Evolutionary conservation across 2,113 vertebrate species (phyloP).

Genomic region (Chaetorhynchus papuensis): DNA sequence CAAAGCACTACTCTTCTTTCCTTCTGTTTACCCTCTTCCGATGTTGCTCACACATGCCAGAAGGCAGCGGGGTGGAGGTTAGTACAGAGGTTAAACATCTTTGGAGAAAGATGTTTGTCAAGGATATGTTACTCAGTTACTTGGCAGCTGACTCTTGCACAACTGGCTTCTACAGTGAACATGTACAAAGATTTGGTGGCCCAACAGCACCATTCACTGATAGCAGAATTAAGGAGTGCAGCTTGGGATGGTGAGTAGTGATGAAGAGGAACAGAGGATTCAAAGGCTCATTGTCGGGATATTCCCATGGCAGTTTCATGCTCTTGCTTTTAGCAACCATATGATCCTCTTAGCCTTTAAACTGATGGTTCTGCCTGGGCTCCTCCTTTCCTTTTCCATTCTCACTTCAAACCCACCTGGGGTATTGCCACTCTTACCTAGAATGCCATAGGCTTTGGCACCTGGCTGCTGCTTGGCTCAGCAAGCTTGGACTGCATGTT

Average conservation of each 20-base stretch:
- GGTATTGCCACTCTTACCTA: background rate
- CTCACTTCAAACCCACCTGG: background rate
- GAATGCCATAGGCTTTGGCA: background rate
- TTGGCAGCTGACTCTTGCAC: background rate
- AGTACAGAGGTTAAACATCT: background rate
- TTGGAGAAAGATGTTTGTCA: background rate
- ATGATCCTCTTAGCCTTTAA: background rate
- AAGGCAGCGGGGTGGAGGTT: background rate
- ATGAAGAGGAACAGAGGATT: background rate
- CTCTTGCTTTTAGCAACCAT: background rate
- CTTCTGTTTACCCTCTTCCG: background rate
- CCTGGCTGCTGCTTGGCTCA: background rate
- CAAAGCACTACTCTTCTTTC: background rate
- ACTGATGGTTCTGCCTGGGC: background rate
- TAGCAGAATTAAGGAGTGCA: background rate
- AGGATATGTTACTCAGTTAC: background rate
- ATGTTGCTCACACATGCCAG: background rate
- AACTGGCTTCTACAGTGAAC: background rate
- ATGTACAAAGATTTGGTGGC: background rate
- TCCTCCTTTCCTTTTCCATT: background rate
- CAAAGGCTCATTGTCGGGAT: background rate
- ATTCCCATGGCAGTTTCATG: background rate
- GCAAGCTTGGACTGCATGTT: background rate
- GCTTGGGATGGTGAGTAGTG: rapidly evolving
- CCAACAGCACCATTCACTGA: background rate